Conservation (phyloP, 2,888 invertebrate genomes). For the Temnothorax rugatulus region DNA sequence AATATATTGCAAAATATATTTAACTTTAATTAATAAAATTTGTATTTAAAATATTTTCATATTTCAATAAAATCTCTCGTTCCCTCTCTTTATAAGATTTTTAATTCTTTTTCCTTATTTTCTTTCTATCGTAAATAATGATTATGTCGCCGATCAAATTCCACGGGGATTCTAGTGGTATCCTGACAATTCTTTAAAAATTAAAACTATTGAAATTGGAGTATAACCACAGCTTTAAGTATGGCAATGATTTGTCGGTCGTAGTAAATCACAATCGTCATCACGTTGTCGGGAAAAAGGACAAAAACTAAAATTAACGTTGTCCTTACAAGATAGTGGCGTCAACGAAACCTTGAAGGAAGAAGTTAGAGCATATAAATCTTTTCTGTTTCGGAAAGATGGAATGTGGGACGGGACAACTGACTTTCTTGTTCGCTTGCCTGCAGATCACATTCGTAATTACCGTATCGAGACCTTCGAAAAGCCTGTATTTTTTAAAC, state of each 20-base stretch:
- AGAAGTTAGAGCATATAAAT: background rate
- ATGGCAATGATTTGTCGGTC: constrained; percentile 63
- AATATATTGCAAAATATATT: background rate
- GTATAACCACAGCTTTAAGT: constrained; percentile 32
- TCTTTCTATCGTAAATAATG: background rate
- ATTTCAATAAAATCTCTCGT: background rate
- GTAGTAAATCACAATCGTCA: constrained; percentile 75
- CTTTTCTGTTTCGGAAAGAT: background rate
- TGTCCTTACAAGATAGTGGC: background rate
- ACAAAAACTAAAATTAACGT: background rate
- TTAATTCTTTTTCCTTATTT: background rate
- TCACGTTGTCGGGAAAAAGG: constrained; percentile 31
- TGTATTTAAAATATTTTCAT: background rate
- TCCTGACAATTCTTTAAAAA: background rate
- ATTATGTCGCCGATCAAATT: background rate
- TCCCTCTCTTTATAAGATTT: background rate
- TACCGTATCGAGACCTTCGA: background rate
- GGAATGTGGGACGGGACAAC: background rate
- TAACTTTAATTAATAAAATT: background rate
- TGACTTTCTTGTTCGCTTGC: background rate
- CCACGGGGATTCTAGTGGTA: background rate
- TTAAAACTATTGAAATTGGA: constrained; percentile 11
- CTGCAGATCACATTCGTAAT: background rate
- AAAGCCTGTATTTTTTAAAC: background rate
- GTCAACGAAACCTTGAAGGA: background rate